These are phyloP conservation scores for Pleuronectes platessa DNA, from an alignment of 2,113 vertebrate species.

Conservation along the genomic window DNA sequence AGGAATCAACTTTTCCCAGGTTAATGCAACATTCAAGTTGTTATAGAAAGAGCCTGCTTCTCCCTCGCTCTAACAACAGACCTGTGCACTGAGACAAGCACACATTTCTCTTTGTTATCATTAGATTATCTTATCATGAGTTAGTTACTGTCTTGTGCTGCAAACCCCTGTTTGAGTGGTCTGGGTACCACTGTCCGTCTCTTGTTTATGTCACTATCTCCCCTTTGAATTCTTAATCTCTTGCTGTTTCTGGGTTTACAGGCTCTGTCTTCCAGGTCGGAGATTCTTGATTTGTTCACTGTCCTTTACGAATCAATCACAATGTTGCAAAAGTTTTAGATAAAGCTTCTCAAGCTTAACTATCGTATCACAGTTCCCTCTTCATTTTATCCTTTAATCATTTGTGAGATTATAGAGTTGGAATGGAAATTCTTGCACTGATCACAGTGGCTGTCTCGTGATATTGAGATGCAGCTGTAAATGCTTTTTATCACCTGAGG, in stretches of 20 bases:
- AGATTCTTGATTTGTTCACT: constrained; percentile 15
- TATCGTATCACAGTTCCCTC: not conserved
- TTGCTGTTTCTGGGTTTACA: constrained; percentile 5
- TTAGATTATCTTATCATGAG: constrained; percentile 36
- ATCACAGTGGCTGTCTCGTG: constrained; percentile 23
- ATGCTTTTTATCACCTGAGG: constrained; percentile 15
- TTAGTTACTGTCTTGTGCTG: constrained; percentile 5
- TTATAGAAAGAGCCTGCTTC: not conserved
- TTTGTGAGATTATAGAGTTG: not conserved
- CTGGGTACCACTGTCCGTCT: not conserved
- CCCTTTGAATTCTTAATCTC: not conserved
- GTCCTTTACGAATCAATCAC: not conserved
- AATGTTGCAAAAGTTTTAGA: not conserved
- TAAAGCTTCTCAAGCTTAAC: not conserved
- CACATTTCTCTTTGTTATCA: not conserved
- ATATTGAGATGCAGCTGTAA: constrained; percentile 9
- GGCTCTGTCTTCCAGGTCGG: constrained; percentile 12
- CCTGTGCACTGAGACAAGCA: not conserved
- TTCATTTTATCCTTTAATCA: constrained; percentile 9
- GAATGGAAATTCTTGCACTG: not conserved
- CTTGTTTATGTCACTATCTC: not conserved
- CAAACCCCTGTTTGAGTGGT: no score
- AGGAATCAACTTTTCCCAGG: no score
- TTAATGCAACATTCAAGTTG: no score
- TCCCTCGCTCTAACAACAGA: no score